Conservation (phyloP, 2,888 invertebrate species). For the Hipparchia sbordonii region DNA sequence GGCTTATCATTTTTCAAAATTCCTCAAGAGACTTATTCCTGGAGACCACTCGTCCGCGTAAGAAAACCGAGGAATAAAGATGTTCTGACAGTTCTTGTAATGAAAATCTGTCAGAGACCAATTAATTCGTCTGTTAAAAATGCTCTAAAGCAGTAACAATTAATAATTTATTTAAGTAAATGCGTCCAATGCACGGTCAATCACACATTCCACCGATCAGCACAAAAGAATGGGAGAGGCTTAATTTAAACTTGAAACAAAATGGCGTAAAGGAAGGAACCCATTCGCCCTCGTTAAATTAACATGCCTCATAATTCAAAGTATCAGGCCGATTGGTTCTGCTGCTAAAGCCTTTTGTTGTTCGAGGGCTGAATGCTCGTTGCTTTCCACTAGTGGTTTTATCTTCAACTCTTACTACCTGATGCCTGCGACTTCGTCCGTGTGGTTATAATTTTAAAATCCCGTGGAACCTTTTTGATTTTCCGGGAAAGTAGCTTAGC, state of each 20-base stretch:
- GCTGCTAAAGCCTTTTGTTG: not conserved
- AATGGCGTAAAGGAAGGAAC: constrained; percentile 26
- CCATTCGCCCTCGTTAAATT: constrained; percentile 45
- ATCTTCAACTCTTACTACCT: not conserved
- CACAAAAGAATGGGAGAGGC: not conserved
- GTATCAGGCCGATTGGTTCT: constrained; percentile 42
- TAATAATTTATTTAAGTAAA: too few relatives aligned
- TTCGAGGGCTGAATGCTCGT: not conserved
- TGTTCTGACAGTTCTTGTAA: too few relatives aligned
- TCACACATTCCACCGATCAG: not conserved
- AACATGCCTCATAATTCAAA: constrained; percentile 44
- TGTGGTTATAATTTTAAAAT: too few relatives aligned
- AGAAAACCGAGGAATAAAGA: too few relatives aligned
- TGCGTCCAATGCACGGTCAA: not conserved
- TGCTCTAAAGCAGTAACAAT: too few relatives aligned
- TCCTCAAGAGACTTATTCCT: too few relatives aligned
- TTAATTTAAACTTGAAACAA: constrained; percentile 2
- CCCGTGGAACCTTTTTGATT: too few relatives aligned
- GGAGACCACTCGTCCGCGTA: too few relatives aligned
- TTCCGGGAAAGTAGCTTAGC: too few relatives aligned
- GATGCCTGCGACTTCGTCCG: not conserved
- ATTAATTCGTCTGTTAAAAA: too few relatives aligned
- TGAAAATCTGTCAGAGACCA: too few relatives aligned
- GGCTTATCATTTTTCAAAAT: too few relatives aligned
- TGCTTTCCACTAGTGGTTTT: not conserved